Conservation (phyloP, 2,113 vertebrate species). For the Cygnus buccinator region DNA sequence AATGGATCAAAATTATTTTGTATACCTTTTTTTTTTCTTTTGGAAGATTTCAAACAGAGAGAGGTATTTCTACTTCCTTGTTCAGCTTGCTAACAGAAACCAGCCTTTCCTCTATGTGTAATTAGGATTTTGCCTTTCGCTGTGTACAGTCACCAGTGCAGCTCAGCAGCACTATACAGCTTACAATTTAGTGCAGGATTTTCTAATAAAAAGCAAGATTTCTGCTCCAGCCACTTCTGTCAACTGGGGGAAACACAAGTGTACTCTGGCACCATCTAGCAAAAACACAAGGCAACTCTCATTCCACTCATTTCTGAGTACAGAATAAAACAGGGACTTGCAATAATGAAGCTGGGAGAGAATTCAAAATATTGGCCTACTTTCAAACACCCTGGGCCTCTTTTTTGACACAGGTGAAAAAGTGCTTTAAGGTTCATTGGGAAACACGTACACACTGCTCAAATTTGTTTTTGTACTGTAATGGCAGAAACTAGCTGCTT, state of each 20-base stretch:
- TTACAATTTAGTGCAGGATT: background rate
- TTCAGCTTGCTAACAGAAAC: background rate
- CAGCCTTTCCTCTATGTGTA: background rate
- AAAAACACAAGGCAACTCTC: background rate
- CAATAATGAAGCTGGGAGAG: background rate
- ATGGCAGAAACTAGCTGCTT: background rate
- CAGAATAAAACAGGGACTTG: background rate
- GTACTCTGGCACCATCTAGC: conserved; percentile 57
- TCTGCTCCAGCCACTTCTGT: background rate
- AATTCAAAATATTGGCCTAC: background rate
- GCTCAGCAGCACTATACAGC: background rate
- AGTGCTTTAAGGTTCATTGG: background rate
- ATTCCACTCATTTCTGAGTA: background rate
- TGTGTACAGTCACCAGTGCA: background rate
- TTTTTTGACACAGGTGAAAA: background rate
- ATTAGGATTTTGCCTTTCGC: background rate
- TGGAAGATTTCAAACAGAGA: background rate
- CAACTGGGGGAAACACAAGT: background rate
- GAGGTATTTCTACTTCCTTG: background rate
- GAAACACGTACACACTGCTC: background rate
- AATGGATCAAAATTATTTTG: background rate
- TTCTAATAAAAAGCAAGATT: background rate
- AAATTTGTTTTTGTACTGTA: background rate
- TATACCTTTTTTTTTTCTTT: background rate
- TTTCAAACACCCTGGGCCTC: background rate